Percentiles rank a stretch among this genome's conserved stretches.
Evolutionary conservation across 2,888 invertebrate genomes (phyloP).

Genomic region (Ellobium chinense): DNA sequence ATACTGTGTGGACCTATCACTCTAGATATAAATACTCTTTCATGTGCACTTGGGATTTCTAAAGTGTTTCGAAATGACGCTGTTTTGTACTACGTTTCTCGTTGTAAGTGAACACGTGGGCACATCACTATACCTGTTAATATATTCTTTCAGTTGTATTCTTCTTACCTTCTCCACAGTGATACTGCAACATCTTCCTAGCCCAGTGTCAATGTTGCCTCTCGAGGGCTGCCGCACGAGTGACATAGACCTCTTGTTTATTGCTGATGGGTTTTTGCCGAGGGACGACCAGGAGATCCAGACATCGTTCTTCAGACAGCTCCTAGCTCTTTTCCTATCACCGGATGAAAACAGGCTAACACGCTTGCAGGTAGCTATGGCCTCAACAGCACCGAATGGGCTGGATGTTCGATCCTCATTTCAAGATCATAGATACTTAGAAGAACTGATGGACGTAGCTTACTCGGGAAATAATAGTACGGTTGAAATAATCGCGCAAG

Average conservation of each 20-base stretch:
- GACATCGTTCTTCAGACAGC: neutral
- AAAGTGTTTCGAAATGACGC: no score
- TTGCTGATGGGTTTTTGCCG: neutral
- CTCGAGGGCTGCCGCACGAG: neutral
- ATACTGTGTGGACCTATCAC: no score
- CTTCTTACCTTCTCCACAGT: no score
- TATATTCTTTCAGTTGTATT: no score
- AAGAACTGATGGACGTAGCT: neutral
- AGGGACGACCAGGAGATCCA: neutral
- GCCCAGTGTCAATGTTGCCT: no score
- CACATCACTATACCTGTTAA: no score
- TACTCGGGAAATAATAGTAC: no score
- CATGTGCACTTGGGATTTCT: no score
- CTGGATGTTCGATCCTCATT: neutral
- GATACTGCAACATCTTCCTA: no score
- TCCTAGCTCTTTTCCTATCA: neutral
- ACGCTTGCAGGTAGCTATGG: neutral
- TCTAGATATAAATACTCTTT: no score
- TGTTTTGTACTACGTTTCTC: no score
- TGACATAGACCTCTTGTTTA: slow-evolving; percentile 6
- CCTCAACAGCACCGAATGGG: neutral
- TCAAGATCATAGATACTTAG: neutral
- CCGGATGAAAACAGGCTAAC: neutral
- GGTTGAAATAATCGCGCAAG: neutral
- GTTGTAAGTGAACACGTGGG: no score